Percentiles rank a stretch among this genome's conserved stretches.
These are phyloP conservation scores for Macrobrachium rosenbergii DNA, from an alignment of 1,140 invertebrate species.

Conservation along the genomic window DNA sequence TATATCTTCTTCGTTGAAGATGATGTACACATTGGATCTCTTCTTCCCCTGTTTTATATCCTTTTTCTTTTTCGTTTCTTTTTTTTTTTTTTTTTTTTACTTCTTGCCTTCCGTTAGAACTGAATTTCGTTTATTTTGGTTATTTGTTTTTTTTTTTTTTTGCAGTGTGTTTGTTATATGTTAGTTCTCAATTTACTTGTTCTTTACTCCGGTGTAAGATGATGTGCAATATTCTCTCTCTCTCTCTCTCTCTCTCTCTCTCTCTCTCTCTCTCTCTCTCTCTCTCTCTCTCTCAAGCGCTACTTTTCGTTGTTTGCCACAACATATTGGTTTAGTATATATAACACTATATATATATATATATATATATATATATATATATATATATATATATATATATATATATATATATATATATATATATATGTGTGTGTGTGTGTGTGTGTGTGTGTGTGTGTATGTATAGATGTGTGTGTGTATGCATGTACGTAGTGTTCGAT, in stretches of 20 bases:
- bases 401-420: too few species aligned
- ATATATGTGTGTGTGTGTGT: not conserved
- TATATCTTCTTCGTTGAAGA: too few species aligned
- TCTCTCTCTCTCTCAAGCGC: not conserved
- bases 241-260: not conserved
- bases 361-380: constrained; percentile 1
- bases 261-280: not conserved
- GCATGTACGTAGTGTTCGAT: not conserved
- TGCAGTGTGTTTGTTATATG: too few species aligned
- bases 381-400: not conserved
- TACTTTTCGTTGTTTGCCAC: not conserved
- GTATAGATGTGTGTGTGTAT: constrained; percentile 1
- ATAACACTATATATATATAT: not conserved
- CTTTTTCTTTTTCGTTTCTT: not conserved
- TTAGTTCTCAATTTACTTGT: too few species aligned
- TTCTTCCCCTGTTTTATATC: not conserved
- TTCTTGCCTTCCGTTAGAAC: too few species aligned
- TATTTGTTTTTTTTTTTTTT: too few species aligned
- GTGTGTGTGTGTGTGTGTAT: not conserved
- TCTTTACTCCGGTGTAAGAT: not conserved
- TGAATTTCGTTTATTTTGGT: not conserved
- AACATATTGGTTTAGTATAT: too few species aligned
- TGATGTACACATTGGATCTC: not conserved
- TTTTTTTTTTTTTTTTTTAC: too few species aligned
- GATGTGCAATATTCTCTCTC: not conserved